Conservation (phyloP, 1,140 invertebrate genomes). For the Uloborus diversus region DNA sequence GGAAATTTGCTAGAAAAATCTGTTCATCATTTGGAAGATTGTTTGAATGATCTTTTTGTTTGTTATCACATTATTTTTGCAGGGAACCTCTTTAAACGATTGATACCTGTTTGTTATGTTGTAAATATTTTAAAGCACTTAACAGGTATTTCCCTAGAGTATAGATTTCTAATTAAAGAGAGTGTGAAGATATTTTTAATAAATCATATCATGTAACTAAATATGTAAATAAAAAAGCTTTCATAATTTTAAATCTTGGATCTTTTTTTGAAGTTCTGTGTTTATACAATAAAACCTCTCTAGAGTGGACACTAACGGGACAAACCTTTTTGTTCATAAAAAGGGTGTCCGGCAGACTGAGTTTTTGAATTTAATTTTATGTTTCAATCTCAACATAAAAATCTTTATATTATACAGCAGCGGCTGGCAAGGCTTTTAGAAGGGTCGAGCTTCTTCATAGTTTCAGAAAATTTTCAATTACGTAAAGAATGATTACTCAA, state of each 20-base stretch:
- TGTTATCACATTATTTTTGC: conserved; percentile 8
- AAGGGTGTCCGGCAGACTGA: no score
- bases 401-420: no score
- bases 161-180: conserved; percentile 9
- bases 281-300: no score
- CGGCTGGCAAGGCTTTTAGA: no score
- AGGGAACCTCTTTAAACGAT: neutral
- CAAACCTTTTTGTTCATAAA: no score
- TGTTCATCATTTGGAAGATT: neutral
- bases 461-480: no score
- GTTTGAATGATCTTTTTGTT: neutral
- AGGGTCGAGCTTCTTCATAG: no score
- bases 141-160: conserved; percentile 7
- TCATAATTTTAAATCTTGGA: conserved; percentile 2
- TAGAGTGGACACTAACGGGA: no score
- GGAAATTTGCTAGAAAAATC: neutral
- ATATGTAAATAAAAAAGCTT: conserved; percentile 47
- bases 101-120: conserved; percentile 7
- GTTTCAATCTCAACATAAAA: no score
- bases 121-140: neutral
- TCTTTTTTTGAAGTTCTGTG: neutral
- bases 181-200: conserved; percentile 43
- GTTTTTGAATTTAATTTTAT: no score
- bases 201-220: conserved; percentile 49
- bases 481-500: no score